These are phyloP conservation scores for Epizoanthus scotinus DNA, from an alignment of 92 coral and sea anemone species.

Conservation along the genomic window DNA sequence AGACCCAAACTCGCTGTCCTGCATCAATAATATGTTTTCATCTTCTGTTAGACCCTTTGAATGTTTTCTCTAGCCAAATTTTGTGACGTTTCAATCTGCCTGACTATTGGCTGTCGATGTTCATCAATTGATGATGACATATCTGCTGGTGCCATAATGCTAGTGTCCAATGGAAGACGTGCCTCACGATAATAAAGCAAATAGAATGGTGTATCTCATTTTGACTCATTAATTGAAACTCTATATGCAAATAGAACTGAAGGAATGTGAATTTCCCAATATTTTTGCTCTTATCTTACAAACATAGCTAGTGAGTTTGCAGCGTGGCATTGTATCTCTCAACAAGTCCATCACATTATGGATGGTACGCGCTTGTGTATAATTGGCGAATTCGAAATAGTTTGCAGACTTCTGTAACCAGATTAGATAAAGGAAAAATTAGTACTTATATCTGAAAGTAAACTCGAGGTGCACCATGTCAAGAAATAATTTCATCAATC, in stretches of 20 bases:
- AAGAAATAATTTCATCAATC: slow-evolving; percentile 50
- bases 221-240: slow-evolving; percentile 34
- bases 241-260: slow-evolving; percentile 41
- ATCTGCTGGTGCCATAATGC: slow-evolving; percentile 33
- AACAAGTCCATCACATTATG: slow-evolving; percentile 39
- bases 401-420: slow-evolving; percentile 62
- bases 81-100: slow-evolving; percentile 20
- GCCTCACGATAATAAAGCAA: slow-evolving; percentile 22
- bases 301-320: slow-evolving; percentile 32
- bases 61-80: slow-evolving; percentile 36
- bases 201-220: slow-evolving; percentile 39
- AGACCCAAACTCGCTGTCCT: slow-evolving; percentile 25
- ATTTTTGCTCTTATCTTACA: slow-evolving; percentile 45
- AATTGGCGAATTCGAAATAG: slow-evolving; percentile 48
- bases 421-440: slow-evolving; percentile 54
- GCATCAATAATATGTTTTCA: not conserved
- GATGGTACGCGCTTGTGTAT: slow-evolving; percentile 45
- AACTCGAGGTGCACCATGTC: slow-evolving; percentile 57
- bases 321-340: slow-evolving; percentile 37
- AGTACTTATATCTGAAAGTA: slow-evolving; percentile 64
- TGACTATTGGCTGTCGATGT: slow-evolving; percentile 43
- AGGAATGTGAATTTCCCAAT: slow-evolving; percentile 50
- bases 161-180: slow-evolving; percentile 10
- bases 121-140: slow-evolving; percentile 41
- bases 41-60: slow-evolving; percentile 13